phyloP scores from a whole-genome alignment of 2,113 vertebrate species.

The Dicerorhinus sumatrensis region DNA sequence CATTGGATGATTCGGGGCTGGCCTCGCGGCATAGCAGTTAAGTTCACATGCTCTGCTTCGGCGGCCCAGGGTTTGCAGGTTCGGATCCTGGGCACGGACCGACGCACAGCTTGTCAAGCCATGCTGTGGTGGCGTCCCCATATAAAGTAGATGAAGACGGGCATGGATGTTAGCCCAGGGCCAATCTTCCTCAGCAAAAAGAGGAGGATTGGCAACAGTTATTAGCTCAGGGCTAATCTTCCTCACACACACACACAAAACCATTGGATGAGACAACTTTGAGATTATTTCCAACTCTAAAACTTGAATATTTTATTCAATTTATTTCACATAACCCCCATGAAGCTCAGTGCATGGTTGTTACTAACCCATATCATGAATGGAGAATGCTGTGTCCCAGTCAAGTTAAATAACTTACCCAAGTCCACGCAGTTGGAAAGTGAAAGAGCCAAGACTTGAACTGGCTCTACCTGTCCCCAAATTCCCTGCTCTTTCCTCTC shows the following conservation, averaged over 20 bases:
- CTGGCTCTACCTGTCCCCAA: not conserved
- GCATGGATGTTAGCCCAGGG: too few species aligned
- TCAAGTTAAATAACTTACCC: not conserved
- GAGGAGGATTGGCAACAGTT: too few species aligned
- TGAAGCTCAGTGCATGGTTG: not conserved
- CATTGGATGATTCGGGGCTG: too few species aligned
- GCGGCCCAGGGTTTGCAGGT: too few species aligned
- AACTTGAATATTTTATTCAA: not conserved
- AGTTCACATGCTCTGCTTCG: too few species aligned
- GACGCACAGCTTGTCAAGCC: too few species aligned
- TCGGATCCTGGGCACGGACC: too few species aligned
- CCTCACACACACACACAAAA: not conserved
- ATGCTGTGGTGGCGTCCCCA: too few species aligned
- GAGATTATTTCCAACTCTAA: not conserved
- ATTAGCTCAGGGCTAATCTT: too few species aligned
- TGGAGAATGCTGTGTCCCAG: not conserved
- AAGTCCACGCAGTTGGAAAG: not conserved
- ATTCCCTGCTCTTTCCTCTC: not conserved
- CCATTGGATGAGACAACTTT: not conserved
- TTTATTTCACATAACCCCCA: not conserved
- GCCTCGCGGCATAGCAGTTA: too few species aligned
- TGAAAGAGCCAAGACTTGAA: not conserved
- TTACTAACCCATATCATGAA: not conserved
- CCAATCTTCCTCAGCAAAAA: too few species aligned
- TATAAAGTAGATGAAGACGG: too few species aligned